A percentile compares a stretch with the other conserved stretches of the same genome.
phyloP scores from a whole-genome alignment of 2,888 invertebrate species.

The Blastobasis adustella region DNA sequence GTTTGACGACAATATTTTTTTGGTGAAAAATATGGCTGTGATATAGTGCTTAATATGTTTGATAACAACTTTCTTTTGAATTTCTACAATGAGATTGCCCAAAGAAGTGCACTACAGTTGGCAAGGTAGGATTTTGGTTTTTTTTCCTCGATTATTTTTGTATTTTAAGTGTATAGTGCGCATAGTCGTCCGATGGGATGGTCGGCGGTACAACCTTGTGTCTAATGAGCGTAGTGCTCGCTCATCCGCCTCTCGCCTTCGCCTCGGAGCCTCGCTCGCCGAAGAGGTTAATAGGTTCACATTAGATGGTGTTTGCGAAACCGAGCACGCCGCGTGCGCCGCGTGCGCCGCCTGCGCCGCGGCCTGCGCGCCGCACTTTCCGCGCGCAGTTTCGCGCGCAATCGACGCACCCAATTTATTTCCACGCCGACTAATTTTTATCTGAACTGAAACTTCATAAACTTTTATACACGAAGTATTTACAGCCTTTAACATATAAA shows the following conservation, averaged over 20 bases:
- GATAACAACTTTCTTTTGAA: constrained; percentile 66
- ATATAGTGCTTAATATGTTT: constrained; percentile 72
- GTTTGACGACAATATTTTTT: constrained; percentile 38
- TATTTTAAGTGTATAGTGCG: constrained; percentile 12
- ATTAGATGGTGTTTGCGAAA: constrained; percentile 74
- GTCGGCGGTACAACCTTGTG: constrained; percentile 60
- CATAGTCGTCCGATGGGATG: constrained; percentile 40
- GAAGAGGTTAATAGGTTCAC: constrained; percentile 75
- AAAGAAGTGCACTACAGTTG: constrained; percentile 71
- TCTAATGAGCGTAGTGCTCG: constrained; percentile 67
- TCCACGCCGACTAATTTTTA: too few relatives aligned
- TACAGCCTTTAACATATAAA: constrained; percentile 2
- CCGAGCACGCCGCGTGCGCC: constrained; percentile 37
- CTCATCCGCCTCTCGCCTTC: constrained; percentile 71
- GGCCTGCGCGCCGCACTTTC: constrained; percentile 56
- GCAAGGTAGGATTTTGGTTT: constrained; percentile 66
- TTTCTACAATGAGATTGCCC: constrained; percentile 72
- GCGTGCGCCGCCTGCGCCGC: constrained; percentile 47
- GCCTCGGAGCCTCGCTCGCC: constrained; percentile 60
- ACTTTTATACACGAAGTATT: not conserved
- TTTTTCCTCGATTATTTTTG: constrained; percentile 43
- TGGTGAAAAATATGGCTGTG: constrained; percentile 68
- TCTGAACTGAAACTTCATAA: too few relatives aligned
- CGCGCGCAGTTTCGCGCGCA: constrained; percentile 62
- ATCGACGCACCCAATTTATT: constrained; percentile 26